Conservation (phyloP, 2,797 vertebrate species). For the Lithobates pipiens region DNA sequence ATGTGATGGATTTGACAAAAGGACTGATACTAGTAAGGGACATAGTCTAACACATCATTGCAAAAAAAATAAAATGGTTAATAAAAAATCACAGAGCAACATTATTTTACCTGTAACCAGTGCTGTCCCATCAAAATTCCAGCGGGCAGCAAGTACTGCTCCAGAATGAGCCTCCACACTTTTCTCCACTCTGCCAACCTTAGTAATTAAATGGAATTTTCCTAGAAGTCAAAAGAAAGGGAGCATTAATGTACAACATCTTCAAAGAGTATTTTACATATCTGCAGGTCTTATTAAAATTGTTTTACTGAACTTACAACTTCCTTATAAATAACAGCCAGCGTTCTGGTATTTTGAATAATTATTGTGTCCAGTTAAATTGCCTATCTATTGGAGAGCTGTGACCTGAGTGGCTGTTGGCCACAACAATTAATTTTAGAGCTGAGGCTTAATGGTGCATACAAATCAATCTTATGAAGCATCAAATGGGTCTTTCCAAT, state of each 20-base stretch:
- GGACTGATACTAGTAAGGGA: no score
- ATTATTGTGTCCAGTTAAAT: background rate
- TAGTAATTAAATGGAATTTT: slow-evolving; percentile 93
- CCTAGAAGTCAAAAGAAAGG: slow-evolving; percentile 73
- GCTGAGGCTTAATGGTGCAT: background rate
- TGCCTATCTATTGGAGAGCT: background rate
- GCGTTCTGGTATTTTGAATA: no score
- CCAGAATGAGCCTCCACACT: slow-evolving; percentile 94
- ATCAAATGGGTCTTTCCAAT: no score
- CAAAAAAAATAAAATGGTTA: no score
- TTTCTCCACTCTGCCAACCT: slow-evolving; percentile 91
- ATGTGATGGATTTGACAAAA: no score
- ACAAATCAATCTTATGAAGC: no score
- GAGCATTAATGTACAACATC: background rate
- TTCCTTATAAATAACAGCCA: no score
- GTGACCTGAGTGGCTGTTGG: background rate
- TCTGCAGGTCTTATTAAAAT: no score
- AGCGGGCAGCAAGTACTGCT: slow-evolving; percentile 91
- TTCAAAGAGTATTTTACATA: background rate
- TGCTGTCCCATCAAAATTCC: slow-evolving; percentile 95
- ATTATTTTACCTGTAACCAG: slow-evolving; percentile 88
- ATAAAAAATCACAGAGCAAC: background rate
- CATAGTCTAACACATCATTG: no score
- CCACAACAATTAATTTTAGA: background rate
- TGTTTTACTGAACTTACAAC: no score